Percentiles rank a stretch among this genome's conserved stretches.
These are phyloP conservation scores for Drosophila pseudoananassae DNA, from an alignment of 1,140 invertebrate species.

Conservation along the genomic window DNA sequence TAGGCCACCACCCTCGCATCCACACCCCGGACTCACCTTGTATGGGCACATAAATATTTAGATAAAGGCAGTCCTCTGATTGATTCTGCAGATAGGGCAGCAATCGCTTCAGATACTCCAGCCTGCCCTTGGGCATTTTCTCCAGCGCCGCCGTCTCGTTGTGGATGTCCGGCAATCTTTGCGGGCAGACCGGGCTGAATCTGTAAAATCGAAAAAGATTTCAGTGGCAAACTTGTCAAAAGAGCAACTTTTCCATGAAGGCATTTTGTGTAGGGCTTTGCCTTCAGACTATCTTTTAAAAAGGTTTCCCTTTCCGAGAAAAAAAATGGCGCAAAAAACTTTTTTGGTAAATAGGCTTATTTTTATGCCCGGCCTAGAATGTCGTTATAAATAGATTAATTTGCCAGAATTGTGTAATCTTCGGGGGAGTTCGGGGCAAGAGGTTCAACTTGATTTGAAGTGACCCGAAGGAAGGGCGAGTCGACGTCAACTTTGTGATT, in stretches of 20 bases:
- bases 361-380: slow-evolving; percentile 65
- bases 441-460: slow-evolving; percentile 4
- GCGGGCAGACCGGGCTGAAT: slow-evolving; percentile 96
- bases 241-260: slow-evolving; percentile 35
- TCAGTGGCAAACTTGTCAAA: slow-evolving; percentile 41
- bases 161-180: slow-evolving; percentile 91
- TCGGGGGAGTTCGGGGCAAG: slow-evolving; percentile 5
- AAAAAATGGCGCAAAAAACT: slow-evolving; percentile 36
- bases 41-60: slow-evolving; percentile 98
- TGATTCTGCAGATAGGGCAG: slow-evolving; percentile 94
- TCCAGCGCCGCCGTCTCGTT: slow-evolving; percentile 92
- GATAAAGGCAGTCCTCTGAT: slow-evolving; percentile 97
- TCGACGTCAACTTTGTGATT: slow-evolving; percentile 58
- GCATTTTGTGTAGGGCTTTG: slow-evolving; percentile 21
- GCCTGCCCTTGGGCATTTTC: slow-evolving; percentile 93
- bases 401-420: slow-evolving; percentile 76
- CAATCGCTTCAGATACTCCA: slow-evolving; percentile 94
- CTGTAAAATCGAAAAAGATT: slow-evolving; percentile 76
- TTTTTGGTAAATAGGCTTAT: slow-evolving; percentile 59
- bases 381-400: slow-evolving; percentile 82
- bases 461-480: slow-evolving; percentile 10
- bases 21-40: slow-evolving; percentile 88
- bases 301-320: slow-evolving; percentile 30
- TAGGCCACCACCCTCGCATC: not conserved
- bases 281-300: slow-evolving; percentile 25